A percentile compares a stretch with the other conserved stretches of the same genome.
phyloP scores from a whole-genome alignment of 1,140 invertebrate genomes.

The Megalonaias nervosa region DNA sequence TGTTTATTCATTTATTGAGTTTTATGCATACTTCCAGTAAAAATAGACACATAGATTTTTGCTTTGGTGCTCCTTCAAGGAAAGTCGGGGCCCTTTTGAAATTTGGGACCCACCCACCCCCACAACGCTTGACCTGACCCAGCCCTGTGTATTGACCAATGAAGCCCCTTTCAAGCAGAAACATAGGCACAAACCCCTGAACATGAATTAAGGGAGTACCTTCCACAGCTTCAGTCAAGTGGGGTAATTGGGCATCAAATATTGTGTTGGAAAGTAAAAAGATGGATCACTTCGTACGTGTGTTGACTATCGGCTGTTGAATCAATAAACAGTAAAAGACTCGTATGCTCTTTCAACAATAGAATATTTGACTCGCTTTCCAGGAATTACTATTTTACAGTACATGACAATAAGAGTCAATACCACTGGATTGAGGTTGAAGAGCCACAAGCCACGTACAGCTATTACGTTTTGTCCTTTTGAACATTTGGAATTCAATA shows the following conservation, averaged over 20 bases:
- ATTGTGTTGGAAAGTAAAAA: slow-evolving; percentile 12
- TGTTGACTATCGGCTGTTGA: slow-evolving; percentile 11
- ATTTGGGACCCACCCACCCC: too few species aligned
- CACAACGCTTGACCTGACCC: too few species aligned
- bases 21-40: too few species aligned
- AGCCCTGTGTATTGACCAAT: neutral
- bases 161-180: slow-evolving; percentile 9
- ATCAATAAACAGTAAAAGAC: neutral
- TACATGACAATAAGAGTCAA: slow-evolving; percentile 67
- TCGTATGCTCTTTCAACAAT: slow-evolving; percentile 62
- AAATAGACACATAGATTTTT: too few species aligned
- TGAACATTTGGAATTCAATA: slow-evolving; percentile 35
- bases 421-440: slow-evolving; percentile 64
- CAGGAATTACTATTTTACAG: slow-evolving; percentile 67
- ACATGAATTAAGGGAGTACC: slow-evolving; percentile 4
- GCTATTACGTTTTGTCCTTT: slow-evolving; percentile 33
- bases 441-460: slow-evolving; percentile 63
- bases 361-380: slow-evolving; percentile 64
- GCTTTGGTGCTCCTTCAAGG: too few species aligned
- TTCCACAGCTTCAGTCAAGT: slow-evolving; percentile 14
- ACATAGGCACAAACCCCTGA: slow-evolving; percentile 4
- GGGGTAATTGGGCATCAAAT: slow-evolving; percentile 16
- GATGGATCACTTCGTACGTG: slow-evolving; percentile 9
- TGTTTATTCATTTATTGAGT: too few species aligned
- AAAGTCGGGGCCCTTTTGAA: too few species aligned